These are phyloP conservation scores for Priocnemis perturbator DNA, from an alignment of 2,888 invertebrate genomes.

Conservation along the genomic window DNA sequence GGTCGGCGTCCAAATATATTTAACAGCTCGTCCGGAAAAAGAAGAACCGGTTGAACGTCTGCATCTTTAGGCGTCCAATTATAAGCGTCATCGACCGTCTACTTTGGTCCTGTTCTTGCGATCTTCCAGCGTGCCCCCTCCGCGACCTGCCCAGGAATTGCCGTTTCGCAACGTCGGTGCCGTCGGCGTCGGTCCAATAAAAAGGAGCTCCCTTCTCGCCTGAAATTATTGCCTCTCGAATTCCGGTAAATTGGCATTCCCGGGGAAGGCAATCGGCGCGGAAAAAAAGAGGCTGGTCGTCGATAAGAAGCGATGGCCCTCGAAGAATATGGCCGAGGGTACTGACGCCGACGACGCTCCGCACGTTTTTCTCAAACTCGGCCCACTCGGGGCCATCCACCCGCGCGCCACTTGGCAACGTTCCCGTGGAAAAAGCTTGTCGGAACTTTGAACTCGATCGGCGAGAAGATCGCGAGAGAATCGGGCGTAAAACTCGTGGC, in stretches of 20 bases:
- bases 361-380: conserved; percentile 35
- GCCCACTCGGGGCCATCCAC: conserved; percentile 1
- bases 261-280: conserved; percentile 9
- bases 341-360: conserved; percentile 17
- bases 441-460: conserved; percentile 24
- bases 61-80: no score
- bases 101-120: no score
- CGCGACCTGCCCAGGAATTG: no score
- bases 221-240: conserved; percentile 17
- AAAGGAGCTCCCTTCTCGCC: no score
- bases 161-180: no score
- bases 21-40: no score
- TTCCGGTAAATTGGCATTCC: conserved; percentile 20
- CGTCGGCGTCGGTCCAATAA: no score
- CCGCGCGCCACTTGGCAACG: conserved; percentile 42
- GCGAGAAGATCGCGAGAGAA: conserved; percentile 22
- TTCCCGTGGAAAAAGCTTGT: conserved; percentile 34
- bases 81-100: no score
- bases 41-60: no score
- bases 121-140: no score
- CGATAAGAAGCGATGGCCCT: conserved; percentile 43
- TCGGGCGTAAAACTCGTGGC: conserved; percentile 21
- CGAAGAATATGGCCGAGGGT: conserved; percentile 34
- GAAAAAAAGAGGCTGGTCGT: conserved; percentile 17
- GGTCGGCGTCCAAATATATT: no score